Percentiles rank a stretch among this genome's conserved stretches.
These are phyloP conservation scores for Dendroctonus valens DNA, from an alignment of 1,140 invertebrate species.

Conservation along the genomic window DNA sequence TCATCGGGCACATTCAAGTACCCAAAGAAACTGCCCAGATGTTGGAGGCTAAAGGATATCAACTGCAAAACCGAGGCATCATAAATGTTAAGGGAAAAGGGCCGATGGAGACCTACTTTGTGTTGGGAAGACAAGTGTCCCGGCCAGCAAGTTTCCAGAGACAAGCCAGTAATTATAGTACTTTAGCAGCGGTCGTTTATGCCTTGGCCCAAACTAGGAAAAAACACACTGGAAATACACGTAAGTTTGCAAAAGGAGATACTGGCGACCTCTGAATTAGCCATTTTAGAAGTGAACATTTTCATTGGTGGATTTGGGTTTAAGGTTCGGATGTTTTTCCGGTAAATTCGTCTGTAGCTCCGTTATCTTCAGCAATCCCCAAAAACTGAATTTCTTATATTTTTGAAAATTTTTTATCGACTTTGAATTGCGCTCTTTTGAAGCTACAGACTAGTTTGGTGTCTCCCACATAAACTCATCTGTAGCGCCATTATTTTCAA, in stretches of 20 bases:
- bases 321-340: too few species aligned
- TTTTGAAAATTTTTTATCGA: too few species aligned
- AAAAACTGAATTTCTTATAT: too few species aligned
- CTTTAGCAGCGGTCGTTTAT: conserved; percentile 83
- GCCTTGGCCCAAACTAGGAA: conserved; percentile 74
- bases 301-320: too few species aligned
- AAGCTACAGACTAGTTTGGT: too few species aligned
- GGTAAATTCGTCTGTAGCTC: too few species aligned
- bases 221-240: conserved; percentile 56
- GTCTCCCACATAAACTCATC: too few species aligned
- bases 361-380: too few species aligned
- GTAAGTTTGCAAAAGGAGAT: conserved; percentile 41
- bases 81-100: conserved; percentile 94
- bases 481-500: too few species aligned
- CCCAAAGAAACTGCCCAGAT: conserved; percentile 79
- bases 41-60: conserved; percentile 68
- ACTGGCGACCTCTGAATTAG: not conserved
- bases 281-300: too few species aligned
- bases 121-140: conserved; percentile 62
- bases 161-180: conserved; percentile 72
- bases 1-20: conserved; percentile 84
- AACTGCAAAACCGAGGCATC: conserved; percentile 72
- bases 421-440: too few species aligned
- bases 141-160: conserved; percentile 58
- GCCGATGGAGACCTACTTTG: conserved; percentile 91